Evolutionary conservation across 1,140 invertebrate species (phyloP).

Genomic region (Hormaphis cornu): DNA sequence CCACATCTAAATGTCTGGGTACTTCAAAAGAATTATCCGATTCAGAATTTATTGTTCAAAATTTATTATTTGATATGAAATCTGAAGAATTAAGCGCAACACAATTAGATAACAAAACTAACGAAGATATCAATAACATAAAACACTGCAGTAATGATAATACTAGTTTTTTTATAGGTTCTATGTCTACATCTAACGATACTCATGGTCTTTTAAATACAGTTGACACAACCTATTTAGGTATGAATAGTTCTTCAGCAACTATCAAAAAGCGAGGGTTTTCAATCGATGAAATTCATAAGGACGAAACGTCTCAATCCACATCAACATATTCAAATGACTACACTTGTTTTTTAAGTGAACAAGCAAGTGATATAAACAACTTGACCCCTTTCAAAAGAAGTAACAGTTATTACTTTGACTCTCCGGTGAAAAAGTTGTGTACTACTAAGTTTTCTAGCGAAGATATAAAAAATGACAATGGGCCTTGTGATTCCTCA

Average conservation of each 20-base stretch:
- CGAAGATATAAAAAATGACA: not conserved
- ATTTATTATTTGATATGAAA: not conserved
- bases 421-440: conserved; percentile 21
- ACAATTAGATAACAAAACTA: not conserved
- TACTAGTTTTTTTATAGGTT: not conserved
- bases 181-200: not conserved
- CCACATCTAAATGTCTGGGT: not conserved
- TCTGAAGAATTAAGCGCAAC: not conserved
- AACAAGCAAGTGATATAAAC: not conserved
- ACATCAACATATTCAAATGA: conserved; percentile 1
- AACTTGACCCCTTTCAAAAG: conserved; percentile 22
- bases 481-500: not conserved
- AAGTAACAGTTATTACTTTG: conserved; percentile 21
- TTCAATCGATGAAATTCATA: conserved; percentile 11
- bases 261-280: not conserved
- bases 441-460: not conserved
- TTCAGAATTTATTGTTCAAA: not conserved
- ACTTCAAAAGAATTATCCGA: not conserved
- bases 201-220: not conserved
- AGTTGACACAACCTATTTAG: not conserved
- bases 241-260: not conserved
- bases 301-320: conserved; percentile 3
- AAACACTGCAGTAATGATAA: not conserved
- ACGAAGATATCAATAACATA: not conserved
- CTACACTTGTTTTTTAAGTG: conserved; percentile 26